A percentile compares a stretch with the other conserved stretches of the same genome.
These are phyloP conservation scores for Sarotherodon lohbergeri DNA, from an alignment of 2,113 vertebrate genomes.

Conservation along the genomic window DNA sequence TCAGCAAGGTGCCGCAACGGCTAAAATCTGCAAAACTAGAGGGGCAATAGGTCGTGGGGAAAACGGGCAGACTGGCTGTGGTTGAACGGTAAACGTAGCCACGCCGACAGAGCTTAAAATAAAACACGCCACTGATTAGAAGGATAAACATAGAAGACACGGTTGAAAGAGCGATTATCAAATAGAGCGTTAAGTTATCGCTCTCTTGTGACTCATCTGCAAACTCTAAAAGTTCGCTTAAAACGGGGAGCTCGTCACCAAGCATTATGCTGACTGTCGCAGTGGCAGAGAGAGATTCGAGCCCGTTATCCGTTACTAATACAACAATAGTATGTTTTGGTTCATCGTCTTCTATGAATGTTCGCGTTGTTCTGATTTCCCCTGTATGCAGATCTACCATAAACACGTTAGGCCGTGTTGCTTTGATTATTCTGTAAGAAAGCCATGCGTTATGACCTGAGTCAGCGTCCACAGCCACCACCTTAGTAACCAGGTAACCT, in stretches of 20 bases:
- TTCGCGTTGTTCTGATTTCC: constrained; percentile 55
- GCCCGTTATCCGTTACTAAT: constrained; percentile 63
- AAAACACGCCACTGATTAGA: constrained; percentile 54
- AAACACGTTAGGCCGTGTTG: constrained; percentile 57
- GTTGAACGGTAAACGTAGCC: constrained; percentile 48
- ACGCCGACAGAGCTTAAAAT: constrained; percentile 54
- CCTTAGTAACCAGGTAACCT: constrained; percentile 78
- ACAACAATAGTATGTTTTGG: constrained; percentile 59
- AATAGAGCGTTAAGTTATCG: constrained; percentile 61
- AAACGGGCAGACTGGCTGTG: constrained; percentile 54
- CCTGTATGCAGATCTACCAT: constrained; percentile 59
- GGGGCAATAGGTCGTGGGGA: constrained; percentile 54
- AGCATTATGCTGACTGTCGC: constrained; percentile 57
- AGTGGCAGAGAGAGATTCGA: constrained; percentile 56
- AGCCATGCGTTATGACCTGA: constrained; percentile 72
- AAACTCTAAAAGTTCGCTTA: constrained; percentile 52
- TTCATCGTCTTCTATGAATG: constrained; percentile 51
- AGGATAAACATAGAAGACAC: constrained; percentile 61
- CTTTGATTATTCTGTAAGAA: constrained; percentile 62
- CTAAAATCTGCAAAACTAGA: constrained; percentile 58
- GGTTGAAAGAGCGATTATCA: constrained; percentile 59
- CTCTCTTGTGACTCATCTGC: constrained; percentile 26
- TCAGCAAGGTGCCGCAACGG: constrained; percentile 58
- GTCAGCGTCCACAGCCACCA: constrained; percentile 72
- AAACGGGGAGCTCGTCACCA: constrained; percentile 53